A percentile compares a stretch with the other conserved stretches of the same genome.
Conservation (phyloP, 2,797 vertebrate genomes). For the Syndactyla subalaris region DNA sequence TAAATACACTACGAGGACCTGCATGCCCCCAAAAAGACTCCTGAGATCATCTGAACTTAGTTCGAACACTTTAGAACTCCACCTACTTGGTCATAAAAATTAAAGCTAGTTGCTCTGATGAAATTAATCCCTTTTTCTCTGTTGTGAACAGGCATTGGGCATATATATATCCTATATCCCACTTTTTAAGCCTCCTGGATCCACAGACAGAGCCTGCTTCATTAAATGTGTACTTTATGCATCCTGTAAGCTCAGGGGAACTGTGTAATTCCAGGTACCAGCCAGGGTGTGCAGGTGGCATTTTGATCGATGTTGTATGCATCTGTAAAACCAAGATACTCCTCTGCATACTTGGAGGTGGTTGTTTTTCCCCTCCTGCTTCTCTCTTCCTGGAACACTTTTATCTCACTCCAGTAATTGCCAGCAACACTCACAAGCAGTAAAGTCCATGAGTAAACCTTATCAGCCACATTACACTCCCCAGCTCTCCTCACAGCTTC, state of each 20-base stretch:
- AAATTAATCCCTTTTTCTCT: neutral
- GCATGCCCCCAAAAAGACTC: rapidly evolving
- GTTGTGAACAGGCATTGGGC: neutral
- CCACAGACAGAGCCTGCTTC: neutral
- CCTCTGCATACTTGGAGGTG: neutral
- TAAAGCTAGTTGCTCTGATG: neutral
- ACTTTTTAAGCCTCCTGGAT: neutral
- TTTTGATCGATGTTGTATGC: neutral
- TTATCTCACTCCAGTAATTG: neutral
- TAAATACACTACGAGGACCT: rapidly evolving
- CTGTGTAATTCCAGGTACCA: neutral
- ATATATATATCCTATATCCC: rapidly evolving
- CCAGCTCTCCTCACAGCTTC: neutral
- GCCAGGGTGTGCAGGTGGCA: neutral
- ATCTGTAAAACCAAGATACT: neutral
- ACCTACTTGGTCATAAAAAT: neutral
- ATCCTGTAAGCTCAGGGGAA: neutral
- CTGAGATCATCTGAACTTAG: neutral
- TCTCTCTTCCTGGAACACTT: neutral
- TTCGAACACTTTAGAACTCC: neutral
- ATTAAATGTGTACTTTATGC: neutral
- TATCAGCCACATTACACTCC: rapidly evolving
- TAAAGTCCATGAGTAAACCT: neutral
- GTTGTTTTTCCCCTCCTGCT: neutral
- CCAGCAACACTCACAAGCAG: neutral